phyloP scores from a whole-genome alignment of 2,113 vertebrate species.

The Ovis aries region DNA sequence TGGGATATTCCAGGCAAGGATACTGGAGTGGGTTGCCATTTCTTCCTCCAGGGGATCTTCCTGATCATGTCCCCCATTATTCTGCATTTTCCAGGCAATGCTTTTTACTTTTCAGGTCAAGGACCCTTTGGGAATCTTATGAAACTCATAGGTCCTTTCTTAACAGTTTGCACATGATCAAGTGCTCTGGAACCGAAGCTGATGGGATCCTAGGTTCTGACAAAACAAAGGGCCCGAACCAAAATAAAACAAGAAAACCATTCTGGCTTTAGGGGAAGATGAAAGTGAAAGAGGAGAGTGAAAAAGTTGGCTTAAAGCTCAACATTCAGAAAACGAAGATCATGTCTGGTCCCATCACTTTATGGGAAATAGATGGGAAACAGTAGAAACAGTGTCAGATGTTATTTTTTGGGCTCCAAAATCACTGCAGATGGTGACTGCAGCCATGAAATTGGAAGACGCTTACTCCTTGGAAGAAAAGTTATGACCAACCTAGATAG shows the following conservation, averaged over 20 bases:
- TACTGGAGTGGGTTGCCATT: neutral
- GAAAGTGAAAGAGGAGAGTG: no score
- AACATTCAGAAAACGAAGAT: no score
- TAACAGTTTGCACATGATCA: neutral
- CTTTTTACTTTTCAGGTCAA: neutral
- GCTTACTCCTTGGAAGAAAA: no score
- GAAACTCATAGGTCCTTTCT: neutral
- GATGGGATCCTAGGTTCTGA: neutral
- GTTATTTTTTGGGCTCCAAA: no score
- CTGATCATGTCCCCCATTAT: neutral
- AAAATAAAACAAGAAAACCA: neutral
- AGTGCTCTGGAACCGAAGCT: neutral
- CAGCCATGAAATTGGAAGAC: no score
- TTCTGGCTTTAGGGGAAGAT: neutral
- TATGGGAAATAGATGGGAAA: no score
- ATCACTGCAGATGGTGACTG: no score
- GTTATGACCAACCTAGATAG: no score
- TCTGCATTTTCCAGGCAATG: neutral
- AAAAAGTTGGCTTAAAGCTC: no score
- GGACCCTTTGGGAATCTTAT: neutral
- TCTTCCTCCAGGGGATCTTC: neutral
- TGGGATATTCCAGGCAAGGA: neutral
- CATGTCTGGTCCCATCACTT: no score
- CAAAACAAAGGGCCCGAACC: neutral
- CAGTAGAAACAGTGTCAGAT: no score